Percentiles rank a stretch among this genome's conserved stretches.
These are phyloP conservation scores for Theretra japonica DNA, from an alignment of 2,888 invertebrate species.

Conservation along the genomic window DNA sequence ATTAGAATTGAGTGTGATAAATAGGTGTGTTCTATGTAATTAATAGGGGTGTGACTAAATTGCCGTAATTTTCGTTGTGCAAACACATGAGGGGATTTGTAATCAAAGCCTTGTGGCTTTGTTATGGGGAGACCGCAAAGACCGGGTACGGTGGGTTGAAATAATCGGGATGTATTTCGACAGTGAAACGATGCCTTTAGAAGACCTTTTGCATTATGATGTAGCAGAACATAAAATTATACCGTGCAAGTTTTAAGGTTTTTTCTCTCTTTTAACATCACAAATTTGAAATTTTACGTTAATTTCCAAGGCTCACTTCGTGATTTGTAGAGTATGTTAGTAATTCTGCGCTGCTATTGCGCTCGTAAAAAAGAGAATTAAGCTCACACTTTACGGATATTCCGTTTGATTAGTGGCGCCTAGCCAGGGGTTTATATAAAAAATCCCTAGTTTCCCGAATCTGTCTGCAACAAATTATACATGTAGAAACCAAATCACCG, in stretches of 20 bases:
- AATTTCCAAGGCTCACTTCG: no score
- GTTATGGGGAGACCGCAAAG: conserved; percentile 14
- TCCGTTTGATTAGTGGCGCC: background rate
- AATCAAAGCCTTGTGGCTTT: conserved; percentile 39
- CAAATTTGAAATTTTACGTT: no score
- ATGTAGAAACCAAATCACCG: background rate
- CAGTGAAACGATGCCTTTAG: background rate
- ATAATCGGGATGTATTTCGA: background rate
- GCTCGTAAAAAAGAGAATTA: background rate
- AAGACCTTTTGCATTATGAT: no score
- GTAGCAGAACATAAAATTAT: no score
- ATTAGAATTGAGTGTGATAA: conserved; percentile 39
- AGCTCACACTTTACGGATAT: background rate
- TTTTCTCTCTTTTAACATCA: no score
- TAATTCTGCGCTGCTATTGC: background rate
- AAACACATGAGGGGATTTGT: conserved; percentile 47
- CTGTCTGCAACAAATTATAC: background rate
- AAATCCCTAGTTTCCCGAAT: background rate
- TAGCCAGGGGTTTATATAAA: background rate
- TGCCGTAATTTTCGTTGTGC: conserved; percentile 62
- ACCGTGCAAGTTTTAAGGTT: no score
- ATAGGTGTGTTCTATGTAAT: conserved; percentile 63
- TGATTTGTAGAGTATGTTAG: no score
- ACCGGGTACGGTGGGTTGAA: background rate
- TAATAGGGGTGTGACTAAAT: conserved; percentile 69